These are phyloP conservation scores for Helobdella robusta DNA, from an alignment of 2,888 invertebrate genomes.

Conservation along the genomic window DNA sequence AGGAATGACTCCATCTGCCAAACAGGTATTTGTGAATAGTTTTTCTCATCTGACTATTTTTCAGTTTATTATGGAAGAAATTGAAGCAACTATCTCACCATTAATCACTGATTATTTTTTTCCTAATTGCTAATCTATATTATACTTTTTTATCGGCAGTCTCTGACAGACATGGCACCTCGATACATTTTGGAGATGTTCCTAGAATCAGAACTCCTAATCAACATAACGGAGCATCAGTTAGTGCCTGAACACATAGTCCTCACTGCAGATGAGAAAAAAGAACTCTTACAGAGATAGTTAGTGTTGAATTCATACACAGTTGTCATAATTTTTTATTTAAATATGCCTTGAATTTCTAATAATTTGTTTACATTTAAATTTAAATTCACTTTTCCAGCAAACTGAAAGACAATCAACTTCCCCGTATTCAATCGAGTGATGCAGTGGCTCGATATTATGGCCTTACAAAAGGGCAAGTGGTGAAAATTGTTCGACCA, in stretches of 20 bases:
- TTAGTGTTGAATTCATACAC: slow-evolving; percentile 47
- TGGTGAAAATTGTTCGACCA: slow-evolving; percentile 18
- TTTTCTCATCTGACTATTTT: no score
- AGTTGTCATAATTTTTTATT: no score
- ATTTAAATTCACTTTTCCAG: no score
- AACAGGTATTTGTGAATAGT: slow-evolving; percentile 55
- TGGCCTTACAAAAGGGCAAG: slow-evolving; percentile 19
- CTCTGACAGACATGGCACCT: slow-evolving; percentile 93
- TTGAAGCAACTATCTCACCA: no score
- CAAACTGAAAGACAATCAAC: slow-evolving; percentile 23
- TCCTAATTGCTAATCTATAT: no score
- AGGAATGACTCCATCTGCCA: slow-evolving; percentile 98
- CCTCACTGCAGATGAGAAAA: slow-evolving; percentile 93
- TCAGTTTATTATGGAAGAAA: neutral
- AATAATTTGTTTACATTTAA: no score
- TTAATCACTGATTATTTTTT: no score
- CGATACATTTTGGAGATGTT: slow-evolving; percentile 95
- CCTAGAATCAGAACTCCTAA: slow-evolving; percentile 71
- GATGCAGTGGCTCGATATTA: slow-evolving; percentile 15
- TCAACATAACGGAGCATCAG: slow-evolving; percentile 67
- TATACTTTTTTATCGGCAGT: slow-evolving; percentile 55
- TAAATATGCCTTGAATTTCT: no score
- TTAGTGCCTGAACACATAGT: slow-evolving; percentile 97
- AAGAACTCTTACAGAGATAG: slow-evolving; percentile 86
- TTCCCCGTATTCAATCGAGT: slow-evolving; percentile 11